Percentiles rank a stretch among this genome's conserved stretches.
These are phyloP conservation scores for Monochamus alternatus DNA, from an alignment of 2,888 invertebrate genomes.

Conservation along the genomic window DNA sequence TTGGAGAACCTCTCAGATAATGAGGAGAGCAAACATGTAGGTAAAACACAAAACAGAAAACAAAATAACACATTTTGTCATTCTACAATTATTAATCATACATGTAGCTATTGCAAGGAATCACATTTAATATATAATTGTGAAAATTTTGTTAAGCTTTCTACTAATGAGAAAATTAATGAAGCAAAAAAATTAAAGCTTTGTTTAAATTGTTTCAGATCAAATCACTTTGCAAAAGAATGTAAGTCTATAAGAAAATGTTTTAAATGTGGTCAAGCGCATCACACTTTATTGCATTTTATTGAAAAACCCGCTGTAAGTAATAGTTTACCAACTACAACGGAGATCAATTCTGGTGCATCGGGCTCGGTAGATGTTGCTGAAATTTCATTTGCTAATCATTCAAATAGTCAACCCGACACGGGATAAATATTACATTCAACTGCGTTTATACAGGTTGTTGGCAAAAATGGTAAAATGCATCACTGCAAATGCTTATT, in stretches of 20 bases:
- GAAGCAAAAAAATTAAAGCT: constrained; percentile 2
- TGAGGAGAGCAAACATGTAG: too few species aligned
- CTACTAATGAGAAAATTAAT: not conserved
- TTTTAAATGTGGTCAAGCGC: constrained; percentile 9
- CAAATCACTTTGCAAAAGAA: constrained; percentile 12
- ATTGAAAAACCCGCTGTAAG: not conserved
- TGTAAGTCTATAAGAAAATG: not conserved
- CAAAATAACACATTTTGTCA: too few species aligned
- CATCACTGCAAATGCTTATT: not conserved
- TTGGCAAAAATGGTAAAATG: not conserved
- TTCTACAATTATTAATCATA: too few species aligned
- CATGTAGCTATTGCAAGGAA: constrained; percentile 4
- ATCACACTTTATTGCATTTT: constrained; percentile 1
- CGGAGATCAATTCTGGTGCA: not conserved
- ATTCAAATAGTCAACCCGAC: not conserved
- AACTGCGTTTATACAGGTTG: not conserved
- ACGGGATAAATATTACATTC: not conserved
- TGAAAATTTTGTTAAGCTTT: constrained; percentile 10
- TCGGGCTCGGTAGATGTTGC: not conserved
- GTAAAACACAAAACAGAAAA: too few species aligned
- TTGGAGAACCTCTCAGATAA: too few species aligned
- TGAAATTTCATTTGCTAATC: not conserved
- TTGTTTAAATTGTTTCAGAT: constrained; percentile 16
- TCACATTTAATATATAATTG: constrained; percentile 20
- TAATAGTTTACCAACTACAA: not conserved